Evolutionary conservation across 2,113 vertebrate species (phyloP).

Genomic region (Pituophis catenifer): DNA sequence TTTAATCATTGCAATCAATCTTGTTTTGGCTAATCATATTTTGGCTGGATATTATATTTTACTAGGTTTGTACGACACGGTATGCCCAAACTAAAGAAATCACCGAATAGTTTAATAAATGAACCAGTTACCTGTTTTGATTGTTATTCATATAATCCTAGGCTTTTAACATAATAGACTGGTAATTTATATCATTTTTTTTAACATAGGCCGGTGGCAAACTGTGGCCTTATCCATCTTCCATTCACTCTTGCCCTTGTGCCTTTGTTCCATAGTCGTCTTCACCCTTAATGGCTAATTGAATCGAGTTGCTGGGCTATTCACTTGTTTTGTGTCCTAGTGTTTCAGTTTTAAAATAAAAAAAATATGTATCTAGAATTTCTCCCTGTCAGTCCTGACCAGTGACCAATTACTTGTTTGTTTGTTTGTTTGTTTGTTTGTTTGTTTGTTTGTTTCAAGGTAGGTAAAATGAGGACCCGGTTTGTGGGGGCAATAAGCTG

Average conservation of each 20-base stretch:
- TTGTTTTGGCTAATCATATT: background rate
- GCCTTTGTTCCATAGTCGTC: background rate
- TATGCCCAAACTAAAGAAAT: background rate
- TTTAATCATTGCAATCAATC: background rate
- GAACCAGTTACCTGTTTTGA: background rate
- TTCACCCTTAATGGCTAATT: background rate
- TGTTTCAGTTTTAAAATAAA: background rate
- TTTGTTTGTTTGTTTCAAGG: no score
- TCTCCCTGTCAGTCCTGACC: background rate
- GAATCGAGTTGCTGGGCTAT: background rate
- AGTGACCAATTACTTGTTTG: background rate
- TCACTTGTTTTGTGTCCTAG: background rate
- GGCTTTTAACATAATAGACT: background rate
- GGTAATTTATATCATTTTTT: background rate
- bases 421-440: background rate
- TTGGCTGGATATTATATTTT: background rate
- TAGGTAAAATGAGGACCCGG: no score
- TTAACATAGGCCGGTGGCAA: background rate
- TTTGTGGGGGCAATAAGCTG: no score
- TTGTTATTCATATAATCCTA: background rate
- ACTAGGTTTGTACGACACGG: background rate
- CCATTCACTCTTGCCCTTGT: background rate
- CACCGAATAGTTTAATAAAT: background rate
- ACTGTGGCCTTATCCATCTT: background rate
- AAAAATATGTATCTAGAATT: background rate